Evolutionary conservation across 2,888 invertebrate species (phyloP), one percentile per base, ranked within the genome.

Genomic region (Drosophila pegasa): DNA sequence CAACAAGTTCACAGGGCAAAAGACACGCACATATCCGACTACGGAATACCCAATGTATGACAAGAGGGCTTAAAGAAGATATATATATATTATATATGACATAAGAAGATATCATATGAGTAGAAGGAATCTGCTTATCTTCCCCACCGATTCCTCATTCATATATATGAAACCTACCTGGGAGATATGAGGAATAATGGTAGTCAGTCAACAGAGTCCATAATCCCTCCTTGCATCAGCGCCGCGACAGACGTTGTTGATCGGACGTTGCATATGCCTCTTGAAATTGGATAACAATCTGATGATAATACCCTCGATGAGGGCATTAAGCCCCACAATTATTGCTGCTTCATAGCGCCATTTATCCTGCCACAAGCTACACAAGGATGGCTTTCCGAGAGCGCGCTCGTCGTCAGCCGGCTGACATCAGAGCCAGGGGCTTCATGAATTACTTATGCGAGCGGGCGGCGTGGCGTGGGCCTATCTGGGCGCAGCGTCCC

Each of bases 391-490:
- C 29, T 29, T 20, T 54, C 40, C 20, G 3, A 47, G 52, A 52
- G 18, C 27, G 25, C 25, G 50, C 38, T 63, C 54, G 47, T 50
- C 59, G 56, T 37, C 29, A 45, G 41, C 27, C 35, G 45, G 16
- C 40, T 37, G 64, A 41, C 58, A 41, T 41, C 57, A 40, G 50
- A 51, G 51, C n/a, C 51, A 43, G 31, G n/a, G 33, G 48, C 56
- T 43, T 31, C 31, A 25, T 71, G 55, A 60, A 60, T 71, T 41
- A 62, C 62, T 57, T 52, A 48, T 38, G 38, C 27, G 25, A 29
- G 12, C 38, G 10, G 10, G 6, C 3, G n/a, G 7, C 54, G 29
- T 29, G 20, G 35, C 54, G 29, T 29, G 20, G 35, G 27, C 20
- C 27, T n/a, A 29, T 22, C 22, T 41, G 47, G n/a, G 37, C 3